Base-by-base conservation (phyloP, 2,888 invertebrate genomes). In the Liposcelis brunnea region DNA sequence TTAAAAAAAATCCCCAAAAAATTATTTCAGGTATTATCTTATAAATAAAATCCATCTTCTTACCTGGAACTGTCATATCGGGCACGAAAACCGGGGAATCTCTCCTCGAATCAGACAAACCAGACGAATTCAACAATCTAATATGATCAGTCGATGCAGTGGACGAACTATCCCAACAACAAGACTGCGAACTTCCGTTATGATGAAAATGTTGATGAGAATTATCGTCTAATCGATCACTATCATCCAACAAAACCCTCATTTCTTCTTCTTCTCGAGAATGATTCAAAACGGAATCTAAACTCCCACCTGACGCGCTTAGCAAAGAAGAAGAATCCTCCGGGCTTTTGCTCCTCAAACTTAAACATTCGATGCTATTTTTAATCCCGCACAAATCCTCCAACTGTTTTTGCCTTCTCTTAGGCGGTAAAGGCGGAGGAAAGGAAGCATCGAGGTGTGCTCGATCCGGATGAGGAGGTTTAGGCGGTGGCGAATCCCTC, bases 271-370 rank as follows among this genome's bases (percentile, higher is more conserved):
- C 85, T 54, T 83, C 80, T 47, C 81, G 74, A n/a, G 87, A 87
- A 55, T 80, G 81, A 64, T 89, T 89, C 54, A 87, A 66, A 62
- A 86, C 82, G 0, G 89, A 90, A 62, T 89, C 87, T 55, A 86
- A 66, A 54, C 89, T 90, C 44, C 86, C 85, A 46, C 78, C 80
- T 54, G 82, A 80, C 52, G 71, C 72, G 49, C 72, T 72, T 46
- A 74, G 64, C 51, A 77, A 65, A 49, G 77, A 77, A 55, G 74
- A 74, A 49, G 76, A 76, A 61, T 78, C 78, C 59, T 77, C 77
- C 12, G 76, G 76, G 14, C 77, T 77, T 54, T 80, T 77, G 35
- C 85, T 85, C 54, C 83, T 73, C 50, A 83, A 69, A 1, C 56
- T 56, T 8, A 57, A 48, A 21, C 52, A 48, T 38, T 57, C 57